Conservation (phyloP, 2,888 invertebrate genomes). For the Epinotia bilunana region DNA sequence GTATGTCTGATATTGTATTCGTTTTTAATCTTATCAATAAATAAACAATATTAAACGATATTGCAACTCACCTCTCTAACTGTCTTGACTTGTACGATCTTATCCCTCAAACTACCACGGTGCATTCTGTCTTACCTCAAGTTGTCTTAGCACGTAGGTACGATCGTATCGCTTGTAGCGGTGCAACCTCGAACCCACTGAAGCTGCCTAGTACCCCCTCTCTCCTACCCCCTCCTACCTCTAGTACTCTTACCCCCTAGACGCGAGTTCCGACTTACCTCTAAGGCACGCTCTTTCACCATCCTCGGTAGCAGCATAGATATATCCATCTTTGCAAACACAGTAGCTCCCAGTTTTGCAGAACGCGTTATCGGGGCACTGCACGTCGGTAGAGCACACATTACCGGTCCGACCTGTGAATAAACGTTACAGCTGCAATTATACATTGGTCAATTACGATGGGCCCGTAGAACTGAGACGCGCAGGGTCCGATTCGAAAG, state of each 20-base stretch:
- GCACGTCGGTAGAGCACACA: slow-evolving; percentile 72
- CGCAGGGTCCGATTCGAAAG: too few species aligned
- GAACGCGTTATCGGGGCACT: slow-evolving; percentile 82
- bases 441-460: neutral
- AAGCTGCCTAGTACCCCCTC: neutral
- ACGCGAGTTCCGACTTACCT: slow-evolving; percentile 57
- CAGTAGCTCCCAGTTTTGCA: slow-evolving; percentile 76
- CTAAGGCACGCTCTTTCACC: slow-evolving; percentile 77
- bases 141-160: neutral
- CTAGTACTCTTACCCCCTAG: neutral
- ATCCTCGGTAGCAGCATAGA: slow-evolving; percentile 74
- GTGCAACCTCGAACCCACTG: neutral
- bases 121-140: neutral
- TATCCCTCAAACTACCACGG: neutral
- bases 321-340: slow-evolving; percentile 79
- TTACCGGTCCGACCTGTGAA: slow-evolving; percentile 76
- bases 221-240: too few species aligned
- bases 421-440: neutral
- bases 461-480: too few species aligned
- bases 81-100: neutral
- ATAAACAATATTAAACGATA: too few species aligned
- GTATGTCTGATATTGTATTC: too few species aligned
- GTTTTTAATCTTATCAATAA: too few species aligned
- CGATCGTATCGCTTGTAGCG: neutral
- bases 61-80: neutral